These are phyloP conservation scores for Cebidichthys violaceus DNA, from an alignment of 2,113 vertebrate genomes.

Conservation along the genomic window DNA sequence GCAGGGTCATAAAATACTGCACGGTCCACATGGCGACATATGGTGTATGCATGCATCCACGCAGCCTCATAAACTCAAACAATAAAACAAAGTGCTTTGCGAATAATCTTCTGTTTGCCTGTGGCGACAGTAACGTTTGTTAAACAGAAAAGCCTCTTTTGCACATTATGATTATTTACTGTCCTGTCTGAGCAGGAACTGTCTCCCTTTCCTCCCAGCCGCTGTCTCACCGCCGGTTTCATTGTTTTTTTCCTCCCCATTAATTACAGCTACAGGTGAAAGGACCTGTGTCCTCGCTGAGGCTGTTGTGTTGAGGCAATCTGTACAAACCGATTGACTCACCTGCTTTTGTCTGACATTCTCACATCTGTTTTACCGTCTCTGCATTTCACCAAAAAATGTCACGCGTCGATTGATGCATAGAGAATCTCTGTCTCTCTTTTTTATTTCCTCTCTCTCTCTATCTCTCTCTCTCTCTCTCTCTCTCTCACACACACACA, in stretches of 20 bases:
- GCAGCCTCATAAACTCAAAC: conserved; percentile 11
- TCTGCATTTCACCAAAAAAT: conserved; percentile 27
- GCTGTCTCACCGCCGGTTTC: neutral
- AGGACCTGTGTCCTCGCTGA: conserved; percentile 10
- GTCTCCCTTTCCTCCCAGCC: neutral
- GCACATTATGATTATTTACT: conserved; percentile 10
- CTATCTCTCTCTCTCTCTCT: neutral
- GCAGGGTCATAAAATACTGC: conserved; percentile 2
- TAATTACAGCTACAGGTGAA: conserved; percentile 58
- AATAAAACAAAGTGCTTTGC: neutral
- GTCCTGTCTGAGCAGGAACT: conserved; percentile 6
- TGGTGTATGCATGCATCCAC: neutral
- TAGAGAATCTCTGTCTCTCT: neutral
- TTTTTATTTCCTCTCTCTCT: neutral
- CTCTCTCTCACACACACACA: neutral
- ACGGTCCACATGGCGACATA: neutral
- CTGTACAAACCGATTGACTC: conserved; percentile 37
- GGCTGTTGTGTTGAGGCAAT: conserved; percentile 43
- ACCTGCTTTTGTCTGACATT: conserved; percentile 36
- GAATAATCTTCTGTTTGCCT: neutral
- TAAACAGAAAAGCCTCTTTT: conserved; percentile 3
- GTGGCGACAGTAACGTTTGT: conserved; percentile 10
- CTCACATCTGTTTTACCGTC: conserved; percentile 29
- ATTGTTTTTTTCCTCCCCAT: conserved; percentile 6
- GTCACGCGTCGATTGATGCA: conserved; percentile 24